Evolutionary conservation across 2,113 vertebrate genomes (phyloP), one percentile per base, ranked within the genome.

Genomic region (Zosterops japonicus): DNA sequence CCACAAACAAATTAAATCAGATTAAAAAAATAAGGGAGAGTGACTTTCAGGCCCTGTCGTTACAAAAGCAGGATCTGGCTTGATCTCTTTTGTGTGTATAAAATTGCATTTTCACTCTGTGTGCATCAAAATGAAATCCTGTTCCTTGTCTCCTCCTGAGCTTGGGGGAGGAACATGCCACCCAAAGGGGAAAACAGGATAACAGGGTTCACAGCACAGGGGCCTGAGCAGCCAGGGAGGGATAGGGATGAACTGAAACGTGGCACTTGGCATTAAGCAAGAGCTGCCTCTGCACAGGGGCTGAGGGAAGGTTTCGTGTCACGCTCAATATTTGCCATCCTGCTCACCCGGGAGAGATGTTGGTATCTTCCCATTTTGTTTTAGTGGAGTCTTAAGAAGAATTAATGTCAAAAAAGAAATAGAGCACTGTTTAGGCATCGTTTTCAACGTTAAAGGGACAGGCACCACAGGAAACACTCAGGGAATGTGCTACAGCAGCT

Each of bases 361-460:
- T 96, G 92, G 94, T 92, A 90, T 75, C 79, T 92, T 90, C 93
- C 83, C n/a, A 28, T 86, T 90, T 89, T 82, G 69, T 91, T 95
- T 83, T 39, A 81, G 76, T 56, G 13, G 67, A 86, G 44, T 89
- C 79, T 94, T 96, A 85, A 81, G 61, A 83, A 96, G 72, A 95
- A 94, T 94, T 95, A 83, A 86, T 78, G 47, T 95, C 27, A 88
- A 70, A 72, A 83, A 89, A 79, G 53, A 94, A 96, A 93, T 16
- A 92, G 83, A 93, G 52, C 65, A 59, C 49, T 79, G 24, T 76
- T 94, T 71, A 76, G 67, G 69, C 89, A 57, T 79, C 14, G 0
- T 89, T 93, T 93, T 90, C 79, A 75, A 52, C 3, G 21, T 97
- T 97, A 96, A 97, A 96, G 94, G 85, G 44, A 33, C 85, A 94